Percentiles rank a stretch among this genome's conserved stretches.
phyloP scores from a whole-genome alignment of 2,797 vertebrate genomes.

The Coilia nasus region DNA sequence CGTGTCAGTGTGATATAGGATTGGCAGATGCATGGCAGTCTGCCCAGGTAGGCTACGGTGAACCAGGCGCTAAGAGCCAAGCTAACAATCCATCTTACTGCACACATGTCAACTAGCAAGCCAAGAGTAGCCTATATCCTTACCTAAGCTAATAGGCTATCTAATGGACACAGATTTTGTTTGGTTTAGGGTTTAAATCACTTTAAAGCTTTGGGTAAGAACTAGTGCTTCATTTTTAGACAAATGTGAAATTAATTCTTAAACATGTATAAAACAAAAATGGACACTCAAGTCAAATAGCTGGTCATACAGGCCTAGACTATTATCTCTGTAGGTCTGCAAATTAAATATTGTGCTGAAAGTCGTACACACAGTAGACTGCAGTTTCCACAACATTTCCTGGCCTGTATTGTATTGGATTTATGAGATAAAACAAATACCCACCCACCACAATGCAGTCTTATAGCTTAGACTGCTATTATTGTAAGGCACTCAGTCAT shows the following conservation, averaged over 20 bases:
- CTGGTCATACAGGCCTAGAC: too few species aligned
- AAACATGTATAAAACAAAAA: too few species aligned
- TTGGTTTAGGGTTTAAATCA: not conserved
- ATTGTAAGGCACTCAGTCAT: not conserved
- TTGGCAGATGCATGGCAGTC: conserved; percentile 57
- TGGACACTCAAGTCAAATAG: too few species aligned
- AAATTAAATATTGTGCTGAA: not conserved
- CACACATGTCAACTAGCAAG: conserved; percentile 51
- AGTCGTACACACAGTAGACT: not conserved
- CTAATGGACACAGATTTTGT: not conserved
- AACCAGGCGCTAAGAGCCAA: conserved; percentile 50
- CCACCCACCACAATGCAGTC: not conserved
- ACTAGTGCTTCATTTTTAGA: not conserved
- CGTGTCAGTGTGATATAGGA: conserved; percentile 47
- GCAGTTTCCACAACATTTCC: not conserved
- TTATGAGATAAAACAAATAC: not conserved
- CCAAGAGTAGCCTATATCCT: conserved; percentile 29
- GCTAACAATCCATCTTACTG: conserved; percentile 53
- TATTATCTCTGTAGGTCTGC: too few species aligned
- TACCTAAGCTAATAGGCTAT: not conserved
- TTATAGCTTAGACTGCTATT: not conserved
- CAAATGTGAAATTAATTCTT: not conserved
- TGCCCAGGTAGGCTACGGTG: conserved; percentile 50
- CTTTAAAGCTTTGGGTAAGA: not conserved
- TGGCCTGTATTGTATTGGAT: not conserved